Conservation (phyloP, 2,113 vertebrate species). For the Coregonus clupeaformis region DNA sequence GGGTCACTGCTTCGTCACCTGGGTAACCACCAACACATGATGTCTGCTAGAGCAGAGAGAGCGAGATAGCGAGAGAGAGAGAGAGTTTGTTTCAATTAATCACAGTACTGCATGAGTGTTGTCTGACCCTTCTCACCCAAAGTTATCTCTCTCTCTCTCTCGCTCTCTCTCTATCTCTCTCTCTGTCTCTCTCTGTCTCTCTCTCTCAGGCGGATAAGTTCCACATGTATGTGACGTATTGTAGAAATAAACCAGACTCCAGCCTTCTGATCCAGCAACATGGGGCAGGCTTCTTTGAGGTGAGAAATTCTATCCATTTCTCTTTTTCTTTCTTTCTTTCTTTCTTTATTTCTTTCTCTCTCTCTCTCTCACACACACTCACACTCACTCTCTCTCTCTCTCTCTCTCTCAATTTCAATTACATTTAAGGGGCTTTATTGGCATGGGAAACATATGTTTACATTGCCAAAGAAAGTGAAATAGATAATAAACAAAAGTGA, state of each 20-base stretch:
- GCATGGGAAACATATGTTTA: too few species aligned
- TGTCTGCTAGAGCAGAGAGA: neutral
- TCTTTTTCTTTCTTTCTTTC: neutral
- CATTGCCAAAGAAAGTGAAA: too few species aligned
- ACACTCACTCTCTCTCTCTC: neutral
- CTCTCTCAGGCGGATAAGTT: conserved; percentile 93
- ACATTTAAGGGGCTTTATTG: too few species aligned
- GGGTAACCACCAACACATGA: conserved; percentile 78
- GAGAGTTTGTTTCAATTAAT: neutral
- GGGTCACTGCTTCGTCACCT: conserved; percentile 98
- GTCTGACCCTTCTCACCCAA: neutral
- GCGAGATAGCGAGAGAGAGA: too few species aligned
- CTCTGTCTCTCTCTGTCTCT: neutral
- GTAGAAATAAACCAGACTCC: conserved; percentile 98
- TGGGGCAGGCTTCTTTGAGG: conserved; percentile 92
- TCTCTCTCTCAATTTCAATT: neutral
- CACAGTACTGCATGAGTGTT: neutral
- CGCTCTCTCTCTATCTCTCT: neutral
- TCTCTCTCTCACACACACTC: neutral
- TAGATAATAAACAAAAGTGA: too few species aligned
- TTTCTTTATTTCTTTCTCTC: neutral
- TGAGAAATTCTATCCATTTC: conserved; percentile 66
- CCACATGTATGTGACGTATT: conserved; percentile 99
- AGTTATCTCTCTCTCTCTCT: too few species aligned
- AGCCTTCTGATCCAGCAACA: conserved; percentile 94